Percentiles rank a stretch among this genome's conserved stretches.
Conservation (phyloP, 2,888 invertebrate genomes). For the Stegana nigrithorax region DNA sequence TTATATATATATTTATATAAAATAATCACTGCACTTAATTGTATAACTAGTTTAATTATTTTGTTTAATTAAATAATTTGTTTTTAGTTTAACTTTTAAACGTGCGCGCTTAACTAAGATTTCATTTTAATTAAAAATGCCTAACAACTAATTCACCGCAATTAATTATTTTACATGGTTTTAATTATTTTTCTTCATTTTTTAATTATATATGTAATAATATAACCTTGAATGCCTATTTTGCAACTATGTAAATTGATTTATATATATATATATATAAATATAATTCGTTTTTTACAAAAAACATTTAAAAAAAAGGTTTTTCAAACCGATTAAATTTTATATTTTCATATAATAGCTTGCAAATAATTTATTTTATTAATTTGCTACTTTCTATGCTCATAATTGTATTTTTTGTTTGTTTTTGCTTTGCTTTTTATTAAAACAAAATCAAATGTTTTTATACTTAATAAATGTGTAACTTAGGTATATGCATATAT, state of each 20-base stretch:
- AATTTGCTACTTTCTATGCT: slow-evolving; percentile 5
- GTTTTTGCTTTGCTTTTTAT: not conserved
- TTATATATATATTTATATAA: slow-evolving; percentile 10
- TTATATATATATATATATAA: not conserved
- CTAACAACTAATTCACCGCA: not conserved
- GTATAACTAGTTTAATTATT: not conserved
- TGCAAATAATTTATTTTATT: not conserved
- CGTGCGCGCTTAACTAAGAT: not conserved
- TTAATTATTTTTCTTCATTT: not conserved
- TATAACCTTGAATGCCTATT: not conserved
- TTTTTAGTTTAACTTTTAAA: not conserved
- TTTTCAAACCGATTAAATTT: slow-evolving; percentile 9
- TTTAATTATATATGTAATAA: not conserved
- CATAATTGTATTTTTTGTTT: too few species aligned
- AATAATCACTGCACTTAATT: slow-evolving; percentile 15
- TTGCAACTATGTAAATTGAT: not conserved
- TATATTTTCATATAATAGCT: not conserved
- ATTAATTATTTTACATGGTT: not conserved
- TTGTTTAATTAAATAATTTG: not conserved
- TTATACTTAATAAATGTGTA: not conserved
- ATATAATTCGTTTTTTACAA: too few species aligned
- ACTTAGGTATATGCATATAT: slow-evolving; percentile 8
- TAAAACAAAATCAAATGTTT: not conserved
- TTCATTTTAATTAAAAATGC: not conserved
- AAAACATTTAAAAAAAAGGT: too few species aligned